Evolutionary conservation across 2,888 invertebrate genomes (phyloP).

Genomic region (Apantesis nais): DNA sequence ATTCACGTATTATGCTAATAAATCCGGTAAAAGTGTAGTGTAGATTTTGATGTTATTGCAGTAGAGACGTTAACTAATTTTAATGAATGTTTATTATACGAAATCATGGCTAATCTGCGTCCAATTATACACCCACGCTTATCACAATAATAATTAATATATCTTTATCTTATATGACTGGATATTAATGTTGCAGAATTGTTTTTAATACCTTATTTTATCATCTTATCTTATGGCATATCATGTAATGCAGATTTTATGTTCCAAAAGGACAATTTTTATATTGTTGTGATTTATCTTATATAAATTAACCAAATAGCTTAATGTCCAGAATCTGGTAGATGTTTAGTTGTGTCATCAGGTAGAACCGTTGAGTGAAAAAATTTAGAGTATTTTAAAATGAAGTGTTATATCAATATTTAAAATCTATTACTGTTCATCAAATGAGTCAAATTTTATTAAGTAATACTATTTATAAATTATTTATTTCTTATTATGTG

Average conservation of each 20-base stretch:
- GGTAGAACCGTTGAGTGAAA: not conserved
- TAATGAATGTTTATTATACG: not conserved
- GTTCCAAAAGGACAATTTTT: not conserved
- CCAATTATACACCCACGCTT: not conserved
- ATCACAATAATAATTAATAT: not conserved
- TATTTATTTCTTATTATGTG: no score
- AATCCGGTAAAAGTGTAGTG: constrained; percentile 17
- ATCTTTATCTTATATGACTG: not conserved
- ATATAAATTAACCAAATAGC: not conserved
- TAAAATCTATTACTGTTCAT: no score
- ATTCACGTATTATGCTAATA: constrained; percentile 37
- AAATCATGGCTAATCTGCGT: not conserved
- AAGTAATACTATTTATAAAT: no score
- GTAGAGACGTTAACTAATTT: not conserved
- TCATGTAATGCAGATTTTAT: not conserved
- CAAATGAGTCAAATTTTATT: no score
- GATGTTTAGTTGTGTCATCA: not conserved
- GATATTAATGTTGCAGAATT: not conserved
- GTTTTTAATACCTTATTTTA: not conserved
- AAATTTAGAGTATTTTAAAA: no score
- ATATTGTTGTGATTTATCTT: not conserved
- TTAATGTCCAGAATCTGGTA: not conserved
- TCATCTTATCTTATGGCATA: not conserved
- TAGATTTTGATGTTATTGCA: not conserved
- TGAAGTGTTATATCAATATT: no score